These are phyloP conservation scores for Canis aureus DNA, from an alignment of 2,113 vertebrate species.

Conservation along the genomic window DNA sequence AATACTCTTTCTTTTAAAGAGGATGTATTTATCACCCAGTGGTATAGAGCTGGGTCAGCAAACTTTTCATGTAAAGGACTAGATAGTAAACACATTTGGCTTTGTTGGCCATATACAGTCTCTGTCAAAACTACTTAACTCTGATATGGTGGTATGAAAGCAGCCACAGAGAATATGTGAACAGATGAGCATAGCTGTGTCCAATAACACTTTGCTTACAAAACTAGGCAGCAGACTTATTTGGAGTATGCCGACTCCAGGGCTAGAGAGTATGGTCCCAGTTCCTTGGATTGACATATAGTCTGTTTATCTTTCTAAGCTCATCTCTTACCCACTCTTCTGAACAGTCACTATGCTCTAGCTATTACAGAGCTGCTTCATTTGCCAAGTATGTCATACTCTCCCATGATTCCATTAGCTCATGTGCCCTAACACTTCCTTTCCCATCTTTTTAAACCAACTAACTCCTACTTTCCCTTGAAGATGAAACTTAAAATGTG, in stretches of 20 bases:
- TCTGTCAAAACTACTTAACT: background rate
- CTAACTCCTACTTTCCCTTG: background rate
- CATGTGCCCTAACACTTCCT: background rate
- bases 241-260: background rate
- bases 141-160: background rate
- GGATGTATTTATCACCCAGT: background rate
- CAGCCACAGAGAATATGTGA: background rate
- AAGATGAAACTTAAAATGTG: background rate
- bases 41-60: background rate
- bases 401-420: background rate
- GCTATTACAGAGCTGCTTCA: background rate
- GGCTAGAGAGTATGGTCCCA: background rate
- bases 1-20: slow-evolving; percentile 10
- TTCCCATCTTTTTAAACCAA: background rate
- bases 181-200: background rate
- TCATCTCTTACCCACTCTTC: background rate
- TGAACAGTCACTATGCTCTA: background rate
- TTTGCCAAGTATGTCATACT: background rate
- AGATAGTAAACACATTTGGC: background rate
- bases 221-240: background rate
- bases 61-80: background rate
- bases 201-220: background rate
- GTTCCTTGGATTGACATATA: background rate
- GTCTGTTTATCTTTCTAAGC: background rate
- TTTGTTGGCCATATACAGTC: background rate